Evolutionary conservation across 2,888 invertebrate genomes (phyloP).

Genomic region (Cartodere bifasciata): DNA sequence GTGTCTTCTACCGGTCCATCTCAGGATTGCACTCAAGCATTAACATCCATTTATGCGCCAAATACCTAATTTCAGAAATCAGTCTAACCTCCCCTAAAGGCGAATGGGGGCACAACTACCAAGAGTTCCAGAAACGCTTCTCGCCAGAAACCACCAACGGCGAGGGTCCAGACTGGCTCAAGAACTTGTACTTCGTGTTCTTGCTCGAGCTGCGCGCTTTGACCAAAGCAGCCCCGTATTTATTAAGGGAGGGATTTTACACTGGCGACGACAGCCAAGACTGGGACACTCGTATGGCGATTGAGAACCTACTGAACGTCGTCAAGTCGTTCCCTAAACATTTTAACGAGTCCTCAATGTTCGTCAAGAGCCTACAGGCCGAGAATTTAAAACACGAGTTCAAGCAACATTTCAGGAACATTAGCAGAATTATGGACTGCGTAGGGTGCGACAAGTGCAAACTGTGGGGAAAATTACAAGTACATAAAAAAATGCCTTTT

Average conservation of each 20-base stretch:
- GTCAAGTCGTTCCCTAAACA: conserved; percentile 71
- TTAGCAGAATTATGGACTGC: conserved; percentile 98
- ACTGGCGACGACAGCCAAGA: conserved; percentile 68
- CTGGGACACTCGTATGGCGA: conserved; percentile 69
- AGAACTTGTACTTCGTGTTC: conserved; percentile 94
- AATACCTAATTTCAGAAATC: conserved; percentile 66
- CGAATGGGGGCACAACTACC: conserved; percentile 72
- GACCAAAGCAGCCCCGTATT: conserved; percentile 82
- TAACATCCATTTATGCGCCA: conserved; percentile 87
- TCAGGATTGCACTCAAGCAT: conserved; percentile 97
- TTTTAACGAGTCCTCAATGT: conserved; percentile 92
- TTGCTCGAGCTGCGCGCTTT: conserved; percentile 87
- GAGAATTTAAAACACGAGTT: conserved; percentile 73
- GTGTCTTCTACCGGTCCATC: conserved; percentile 90
- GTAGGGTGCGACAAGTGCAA: conserved; percentile 99
- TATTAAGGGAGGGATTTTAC: conserved; percentile 76
- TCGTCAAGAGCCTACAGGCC: conserved; percentile 59
- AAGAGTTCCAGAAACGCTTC: conserved; percentile 71
- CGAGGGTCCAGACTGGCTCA: conserved; percentile 86
- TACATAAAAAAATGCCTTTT: conserved; percentile 3
- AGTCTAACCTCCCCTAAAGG: conserved; percentile 47
- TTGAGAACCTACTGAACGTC: conserved; percentile 69
- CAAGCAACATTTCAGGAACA: conserved; percentile 89
- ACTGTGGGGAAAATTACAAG: conserved; percentile 91
- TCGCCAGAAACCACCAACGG: conserved; percentile 75